Evolutionary conservation across 2,888 invertebrate genomes (phyloP).

Genomic region (Onthophagus sagittarius): DNA sequence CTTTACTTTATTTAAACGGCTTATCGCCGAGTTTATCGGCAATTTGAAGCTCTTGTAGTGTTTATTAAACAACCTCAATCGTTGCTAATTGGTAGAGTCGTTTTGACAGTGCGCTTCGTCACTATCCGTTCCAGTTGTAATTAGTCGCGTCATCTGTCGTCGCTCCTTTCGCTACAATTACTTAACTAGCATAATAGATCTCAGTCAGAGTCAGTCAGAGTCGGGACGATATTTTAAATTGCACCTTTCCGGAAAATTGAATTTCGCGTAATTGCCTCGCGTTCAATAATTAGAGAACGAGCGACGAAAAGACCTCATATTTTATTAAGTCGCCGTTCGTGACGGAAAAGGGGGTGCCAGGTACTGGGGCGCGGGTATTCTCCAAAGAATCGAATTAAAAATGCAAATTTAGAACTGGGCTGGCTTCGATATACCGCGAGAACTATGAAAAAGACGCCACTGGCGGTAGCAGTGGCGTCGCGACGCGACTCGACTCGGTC

Average conservation of each 20-base stretch:
- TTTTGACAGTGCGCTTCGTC: background rate
- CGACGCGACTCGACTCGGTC: background rate
- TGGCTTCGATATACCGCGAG: conserved; percentile 14
- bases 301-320: conserved; percentile 11
- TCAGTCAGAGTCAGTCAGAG: background rate
- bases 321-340: conserved; percentile 17
- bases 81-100: background rate
- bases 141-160: background rate
- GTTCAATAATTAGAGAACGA: background rate
- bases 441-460: conserved; percentile 1
- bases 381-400: conserved; percentile 21
- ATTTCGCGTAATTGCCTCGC: background rate
- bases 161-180: background rate
- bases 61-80: background rate
- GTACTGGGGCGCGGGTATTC: background rate
- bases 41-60: background rate
- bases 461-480: background rate
- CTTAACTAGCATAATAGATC: background rate
- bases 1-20: no score
- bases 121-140: background rate
- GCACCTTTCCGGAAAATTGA: background rate
- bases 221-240: background rate
- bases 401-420: conserved; percentile 15
- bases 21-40: no score
- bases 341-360: background rate